These are phyloP conservation scores for Brachypodius melanocephalos DNA, from an alignment of 2,113 vertebrate genomes.

Conservation along the genomic window DNA sequence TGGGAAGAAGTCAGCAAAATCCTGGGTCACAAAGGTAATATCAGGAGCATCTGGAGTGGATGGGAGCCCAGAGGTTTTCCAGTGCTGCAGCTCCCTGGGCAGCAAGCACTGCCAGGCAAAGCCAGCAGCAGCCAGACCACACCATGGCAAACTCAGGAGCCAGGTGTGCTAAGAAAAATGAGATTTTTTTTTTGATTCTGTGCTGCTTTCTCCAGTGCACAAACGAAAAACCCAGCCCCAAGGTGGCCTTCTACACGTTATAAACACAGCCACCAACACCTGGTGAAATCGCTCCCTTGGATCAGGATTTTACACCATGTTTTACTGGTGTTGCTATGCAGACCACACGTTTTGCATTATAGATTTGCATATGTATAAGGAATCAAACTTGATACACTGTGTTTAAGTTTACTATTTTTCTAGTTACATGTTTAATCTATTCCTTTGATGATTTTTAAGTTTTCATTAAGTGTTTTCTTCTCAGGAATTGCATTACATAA, in stretches of 20 bases:
- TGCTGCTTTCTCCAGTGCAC: background rate
- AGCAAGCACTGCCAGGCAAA: background rate
- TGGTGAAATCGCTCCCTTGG: background rate
- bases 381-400: background rate
- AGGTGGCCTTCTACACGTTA: background rate
- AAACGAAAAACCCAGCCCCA: background rate
- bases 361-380: background rate
- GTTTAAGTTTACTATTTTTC: background rate
- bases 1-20: background rate
- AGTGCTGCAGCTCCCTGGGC: background rate
- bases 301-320: background rate
- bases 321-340: background rate
- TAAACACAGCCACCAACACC: accelerated
- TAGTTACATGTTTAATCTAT: background rate
- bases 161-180: background rate
- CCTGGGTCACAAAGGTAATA: background rate
- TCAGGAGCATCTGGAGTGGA: background rate
- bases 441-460: background rate
- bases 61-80: background rate
- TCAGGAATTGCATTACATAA: background rate
- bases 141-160: background rate
- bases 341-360: background rate
- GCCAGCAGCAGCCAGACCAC: background rate
- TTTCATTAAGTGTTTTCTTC: background rate
- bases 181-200: background rate